Base-by-base conservation (phyloP, 2,113 vertebrate species). In the Limanda limanda region DNA sequence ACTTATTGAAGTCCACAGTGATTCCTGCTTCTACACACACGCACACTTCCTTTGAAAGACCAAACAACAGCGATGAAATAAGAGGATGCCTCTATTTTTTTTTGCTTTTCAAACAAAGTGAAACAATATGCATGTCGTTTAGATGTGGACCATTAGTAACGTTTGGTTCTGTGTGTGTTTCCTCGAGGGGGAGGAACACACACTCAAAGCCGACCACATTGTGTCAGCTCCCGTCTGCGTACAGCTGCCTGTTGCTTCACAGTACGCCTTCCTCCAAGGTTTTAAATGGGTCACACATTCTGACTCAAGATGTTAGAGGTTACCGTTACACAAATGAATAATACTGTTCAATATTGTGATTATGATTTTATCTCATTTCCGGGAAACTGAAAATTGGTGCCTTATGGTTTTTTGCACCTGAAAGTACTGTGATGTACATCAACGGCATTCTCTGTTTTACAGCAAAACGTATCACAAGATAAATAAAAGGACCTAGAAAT, bases 241-340 rank as follows among this genome's bases (percentile, higher is more conserved):
- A 79, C 91, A 88, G 86, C 86, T 85, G 89, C 85, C 75, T 87
- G 79, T 83, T 84, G 84, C 89, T 87, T 81, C 81, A 76, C 84
- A 76, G 72, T 69, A 81, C 75, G 86, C 6, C 6, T 31, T 31
- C 31, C 31, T 31, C 31, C 31, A 31, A 31, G 31, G 31, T 62
- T 84, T 80, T 68, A 88, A 88, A 86, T 89, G 75, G 86, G 83
- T 83, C 86, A 85, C 82, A 81, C 82, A 79, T 85, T 85, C 70
- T 55, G 59, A 70, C 60, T 78, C 55, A 70, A 87, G 71, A 78
- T 74, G 69, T 83, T 31, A 70, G 24, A 81, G 70, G 68, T 67
- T 71, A 54, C 14, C 63, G 52, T 69, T 68, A 63, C 60, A 61
- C 45, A 87, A 70, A 54, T 72, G 47, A 23, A 81, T 76, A 57